Evolutionary conservation across 2,113 vertebrate genomes (phyloP).

Genomic region (Psilopogon haemacephalus): DNA sequence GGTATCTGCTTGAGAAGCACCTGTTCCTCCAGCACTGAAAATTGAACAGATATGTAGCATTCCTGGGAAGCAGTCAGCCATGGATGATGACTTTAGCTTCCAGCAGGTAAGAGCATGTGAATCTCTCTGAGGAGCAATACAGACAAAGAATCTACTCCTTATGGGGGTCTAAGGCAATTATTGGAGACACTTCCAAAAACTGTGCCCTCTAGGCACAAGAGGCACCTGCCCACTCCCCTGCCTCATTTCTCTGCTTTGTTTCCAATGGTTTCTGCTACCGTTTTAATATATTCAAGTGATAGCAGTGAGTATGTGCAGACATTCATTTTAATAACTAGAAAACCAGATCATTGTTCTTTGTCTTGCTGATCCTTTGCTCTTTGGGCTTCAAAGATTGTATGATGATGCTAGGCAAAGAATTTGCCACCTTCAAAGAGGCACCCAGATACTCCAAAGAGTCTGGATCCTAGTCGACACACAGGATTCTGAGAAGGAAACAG

Average conservation of each 20-base stretch:
- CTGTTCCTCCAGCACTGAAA: constrained; percentile 19
- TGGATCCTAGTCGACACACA: not conserved
- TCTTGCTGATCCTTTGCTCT: not conserved
- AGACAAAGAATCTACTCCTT: not conserved
- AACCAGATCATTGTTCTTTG: not conserved
- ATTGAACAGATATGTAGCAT: not conserved
- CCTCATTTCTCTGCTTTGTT: not conserved
- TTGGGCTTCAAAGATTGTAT: not conserved
- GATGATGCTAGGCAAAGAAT: not conserved
- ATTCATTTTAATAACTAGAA: not conserved
- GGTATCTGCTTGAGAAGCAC: constrained; percentile 3
- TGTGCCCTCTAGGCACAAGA: not conserved
- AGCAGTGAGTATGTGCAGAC: not conserved
- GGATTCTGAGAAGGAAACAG: not conserved
- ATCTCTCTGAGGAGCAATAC: not conserved
- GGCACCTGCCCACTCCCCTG: not conserved
- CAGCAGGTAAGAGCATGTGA: not conserved
- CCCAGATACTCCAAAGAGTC: not conserved
- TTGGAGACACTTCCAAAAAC: not conserved
- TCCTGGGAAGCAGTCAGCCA: not conserved
- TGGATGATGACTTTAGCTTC: constrained; percentile 4
- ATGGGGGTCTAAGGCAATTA: constrained; percentile 10
- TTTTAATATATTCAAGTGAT: not conserved
- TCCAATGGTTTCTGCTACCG: not conserved
- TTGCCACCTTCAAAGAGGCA: not conserved